Evolutionary conservation across 2,113 vertebrate species (phyloP).

Genomic region (Centrocercus urophasianus): DNA sequence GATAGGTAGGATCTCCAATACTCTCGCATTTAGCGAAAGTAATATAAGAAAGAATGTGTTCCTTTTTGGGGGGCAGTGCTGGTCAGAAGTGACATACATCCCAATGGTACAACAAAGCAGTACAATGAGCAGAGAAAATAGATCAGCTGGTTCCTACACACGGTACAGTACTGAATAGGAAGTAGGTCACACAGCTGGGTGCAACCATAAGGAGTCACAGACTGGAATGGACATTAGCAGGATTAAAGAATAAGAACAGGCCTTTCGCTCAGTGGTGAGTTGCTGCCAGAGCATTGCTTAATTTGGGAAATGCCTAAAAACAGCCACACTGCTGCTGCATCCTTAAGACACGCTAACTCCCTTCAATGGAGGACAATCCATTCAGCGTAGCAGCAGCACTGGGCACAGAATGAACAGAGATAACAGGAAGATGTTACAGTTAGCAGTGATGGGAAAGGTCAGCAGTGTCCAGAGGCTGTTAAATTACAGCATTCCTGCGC

Average conservation of each 20-base stretch:
- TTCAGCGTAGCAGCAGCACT: not conserved
- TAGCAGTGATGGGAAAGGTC: not conserved
- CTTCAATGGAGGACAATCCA: not conserved
- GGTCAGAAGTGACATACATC: constrained; percentile 16
- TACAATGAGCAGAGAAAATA: constrained; percentile 10
- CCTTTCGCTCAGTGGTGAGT: constrained; percentile 49
- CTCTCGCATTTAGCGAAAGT: not conserved
- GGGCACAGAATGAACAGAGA: not conserved
- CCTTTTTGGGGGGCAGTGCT: not conserved
- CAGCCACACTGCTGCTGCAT: not conserved
- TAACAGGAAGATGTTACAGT: not conserved
- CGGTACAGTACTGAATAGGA: constrained; percentile 9
- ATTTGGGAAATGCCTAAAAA: constrained; percentile 53
- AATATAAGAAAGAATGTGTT: not conserved
- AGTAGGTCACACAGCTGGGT: constrained; percentile 75
- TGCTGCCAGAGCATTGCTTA: constrained; percentile 36
- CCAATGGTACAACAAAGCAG: not conserved
- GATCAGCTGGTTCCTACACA: constrained; percentile 43
- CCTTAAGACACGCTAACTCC: not conserved
- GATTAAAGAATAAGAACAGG: constrained; percentile 45
- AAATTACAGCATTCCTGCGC: not conserved
- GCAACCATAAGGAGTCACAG: constrained; percentile 42
- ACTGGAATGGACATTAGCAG: constrained; percentile 48
- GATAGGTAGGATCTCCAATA: not conserved
- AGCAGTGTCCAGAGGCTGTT: not conserved